A percentile compares a stretch with the other conserved stretches of the same genome.
phyloP scores from a whole-genome alignment of 2,113 vertebrate genomes.

The Chroicocephalus ridibundus region DNA sequence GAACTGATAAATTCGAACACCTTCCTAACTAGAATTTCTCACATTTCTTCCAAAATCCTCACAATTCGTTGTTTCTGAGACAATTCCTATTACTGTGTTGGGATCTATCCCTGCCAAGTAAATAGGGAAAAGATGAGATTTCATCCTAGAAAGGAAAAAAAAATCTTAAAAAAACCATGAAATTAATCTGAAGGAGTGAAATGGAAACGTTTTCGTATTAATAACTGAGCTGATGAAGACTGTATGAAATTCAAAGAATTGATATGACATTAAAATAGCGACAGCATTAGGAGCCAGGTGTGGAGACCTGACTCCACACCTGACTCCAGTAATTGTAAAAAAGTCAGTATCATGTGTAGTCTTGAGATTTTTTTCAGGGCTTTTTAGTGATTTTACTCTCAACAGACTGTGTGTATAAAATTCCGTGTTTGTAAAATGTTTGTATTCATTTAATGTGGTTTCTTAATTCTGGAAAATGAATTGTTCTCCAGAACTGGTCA shows the following conservation, averaged over 20 bases:
- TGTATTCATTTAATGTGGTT: neutral
- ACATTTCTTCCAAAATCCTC: neutral
- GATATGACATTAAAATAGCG: neutral
- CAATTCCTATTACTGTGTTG: neutral
- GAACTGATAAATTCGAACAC: neutral
- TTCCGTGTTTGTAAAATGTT: neutral
- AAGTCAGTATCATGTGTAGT: neutral
- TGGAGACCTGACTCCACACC: too few relatives aligned
- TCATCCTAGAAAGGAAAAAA: neutral
- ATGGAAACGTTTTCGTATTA: neutral
- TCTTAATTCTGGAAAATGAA: neutral
- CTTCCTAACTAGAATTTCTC: neutral
- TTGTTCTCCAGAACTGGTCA: neutral
- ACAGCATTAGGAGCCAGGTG: neutral
- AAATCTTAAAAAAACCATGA: accelerated
- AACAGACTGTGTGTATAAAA: neutral
- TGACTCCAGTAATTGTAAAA: neutral
- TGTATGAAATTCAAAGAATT: neutral
- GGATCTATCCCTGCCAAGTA: neutral
- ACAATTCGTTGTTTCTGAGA: neutral
- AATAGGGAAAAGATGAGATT: neutral
- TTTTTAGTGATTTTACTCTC: neutral
- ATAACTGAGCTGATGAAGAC: neutral
- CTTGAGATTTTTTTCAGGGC: neutral
- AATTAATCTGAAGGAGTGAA: neutral